phyloP scores from a whole-genome alignment of 2,113 vertebrate genomes.

The Melanocharis versteri region DNA sequence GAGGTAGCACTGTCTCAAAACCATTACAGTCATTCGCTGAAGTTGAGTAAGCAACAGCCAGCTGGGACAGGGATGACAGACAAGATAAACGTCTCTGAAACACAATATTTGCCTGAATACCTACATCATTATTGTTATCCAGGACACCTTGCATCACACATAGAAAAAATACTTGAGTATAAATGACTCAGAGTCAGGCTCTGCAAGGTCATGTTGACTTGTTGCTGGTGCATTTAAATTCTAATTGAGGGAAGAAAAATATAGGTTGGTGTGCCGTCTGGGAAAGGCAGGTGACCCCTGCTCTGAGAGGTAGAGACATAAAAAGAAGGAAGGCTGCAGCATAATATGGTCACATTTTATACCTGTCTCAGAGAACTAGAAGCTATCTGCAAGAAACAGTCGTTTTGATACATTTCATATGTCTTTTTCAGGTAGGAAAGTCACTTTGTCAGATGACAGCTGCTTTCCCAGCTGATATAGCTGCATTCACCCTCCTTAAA shows the following conservation, averaged over 20 bases:
- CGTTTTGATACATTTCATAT: background rate
- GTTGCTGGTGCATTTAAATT: background rate
- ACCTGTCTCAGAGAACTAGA: background rate
- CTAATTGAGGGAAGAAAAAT: background rate
- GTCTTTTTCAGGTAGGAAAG: conserved; percentile 12
- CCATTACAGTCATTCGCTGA: background rate
- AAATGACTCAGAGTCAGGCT: background rate
- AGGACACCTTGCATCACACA: background rate
- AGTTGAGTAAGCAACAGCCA: background rate
- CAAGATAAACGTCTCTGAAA: background rate
- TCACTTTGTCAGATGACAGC: conserved; percentile 1
- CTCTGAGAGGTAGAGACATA: background rate
- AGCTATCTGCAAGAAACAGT: background rate
- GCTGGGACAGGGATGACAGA: background rate
- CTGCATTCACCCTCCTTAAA: background rate
- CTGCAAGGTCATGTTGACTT: background rate
- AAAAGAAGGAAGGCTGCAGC: background rate
- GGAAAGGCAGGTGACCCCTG: background rate
- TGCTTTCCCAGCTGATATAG: background rate
- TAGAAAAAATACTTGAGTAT: background rate
- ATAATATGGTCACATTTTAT: background rate
- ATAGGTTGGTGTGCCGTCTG: background rate
- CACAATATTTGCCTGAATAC: background rate
- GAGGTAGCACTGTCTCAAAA: background rate
- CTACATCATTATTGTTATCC: background rate